phyloP scores from a whole-genome alignment of 2,888 invertebrate genomes.

The Sarcophaga rosellei region DNA sequence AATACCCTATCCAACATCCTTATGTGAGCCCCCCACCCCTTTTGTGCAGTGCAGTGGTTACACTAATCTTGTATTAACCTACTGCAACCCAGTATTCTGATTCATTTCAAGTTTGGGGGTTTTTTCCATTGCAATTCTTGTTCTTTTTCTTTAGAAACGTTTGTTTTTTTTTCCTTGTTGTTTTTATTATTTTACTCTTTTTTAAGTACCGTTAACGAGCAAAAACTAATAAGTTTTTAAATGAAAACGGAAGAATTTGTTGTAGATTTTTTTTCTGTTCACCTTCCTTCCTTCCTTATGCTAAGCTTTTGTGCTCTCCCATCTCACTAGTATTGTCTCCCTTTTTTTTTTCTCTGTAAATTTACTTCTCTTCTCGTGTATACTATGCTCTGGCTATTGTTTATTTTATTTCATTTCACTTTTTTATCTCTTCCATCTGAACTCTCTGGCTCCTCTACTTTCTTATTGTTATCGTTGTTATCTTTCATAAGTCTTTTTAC shows the following conservation, averaged over 20 bases:
- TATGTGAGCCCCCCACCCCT: background rate
- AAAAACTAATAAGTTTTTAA: constrained; percentile 80
- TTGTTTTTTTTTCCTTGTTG: constrained; percentile 41
- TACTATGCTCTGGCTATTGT: constrained; percentile 58
- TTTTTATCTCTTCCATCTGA: constrained; percentile 61
- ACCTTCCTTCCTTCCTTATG: constrained; percentile 59
- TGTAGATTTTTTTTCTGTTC: constrained; percentile 53
- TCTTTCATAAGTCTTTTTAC: constrained; percentile 47
- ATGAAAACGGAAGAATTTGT: constrained; percentile 72
- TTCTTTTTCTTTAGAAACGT: background rate
- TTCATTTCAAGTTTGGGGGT: constrained; percentile 24
- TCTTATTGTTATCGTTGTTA: constrained; percentile 60
- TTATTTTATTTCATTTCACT: constrained; percentile 70
- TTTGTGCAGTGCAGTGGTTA: constrained; percentile 30
- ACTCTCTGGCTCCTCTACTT: background rate
- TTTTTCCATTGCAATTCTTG: background rate
- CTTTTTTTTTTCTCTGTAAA: constrained; percentile 74
- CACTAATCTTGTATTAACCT: constrained; percentile 61
- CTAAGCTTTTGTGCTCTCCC: constrained; percentile 72
- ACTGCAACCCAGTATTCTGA: constrained; percentile 50
- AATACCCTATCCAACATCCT: background rate
- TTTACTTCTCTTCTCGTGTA: constrained; percentile 56
- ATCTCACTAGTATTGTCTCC: background rate
- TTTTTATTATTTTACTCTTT: constrained; percentile 59
- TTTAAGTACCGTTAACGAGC: constrained; percentile 77